These are phyloP conservation scores for Pomacea canaliculata DNA, from an alignment of 2,888 invertebrate species.

Conservation along the genomic window DNA sequence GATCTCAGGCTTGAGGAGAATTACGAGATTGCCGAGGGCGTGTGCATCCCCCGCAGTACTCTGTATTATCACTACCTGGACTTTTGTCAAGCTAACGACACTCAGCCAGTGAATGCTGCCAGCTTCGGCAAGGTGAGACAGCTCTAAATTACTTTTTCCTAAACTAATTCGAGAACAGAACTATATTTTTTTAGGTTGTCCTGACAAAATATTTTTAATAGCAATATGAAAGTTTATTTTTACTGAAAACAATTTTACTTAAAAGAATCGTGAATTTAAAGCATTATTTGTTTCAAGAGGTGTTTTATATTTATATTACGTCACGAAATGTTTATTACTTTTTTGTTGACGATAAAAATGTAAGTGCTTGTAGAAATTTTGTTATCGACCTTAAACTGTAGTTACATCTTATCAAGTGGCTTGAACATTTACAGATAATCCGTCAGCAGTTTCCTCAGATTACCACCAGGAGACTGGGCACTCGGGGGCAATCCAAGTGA, in stretches of 20 bases:
- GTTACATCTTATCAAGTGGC: no score
- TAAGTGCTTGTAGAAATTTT: no score
- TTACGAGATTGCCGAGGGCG: slow-evolving; percentile 73
- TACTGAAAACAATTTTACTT: neutral
- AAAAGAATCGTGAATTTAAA: no score
- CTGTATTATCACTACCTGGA: slow-evolving; percentile 72
- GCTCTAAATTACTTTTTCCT: no score
- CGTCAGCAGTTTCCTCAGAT: slow-evolving; percentile 73
- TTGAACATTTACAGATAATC: slow-evolving; percentile 68
- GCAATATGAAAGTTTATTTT: neutral
- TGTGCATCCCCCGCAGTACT: slow-evolving; percentile 72
- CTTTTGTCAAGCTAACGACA: slow-evolving; percentile 71
- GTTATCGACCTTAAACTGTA: no score
- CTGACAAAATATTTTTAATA: neutral
- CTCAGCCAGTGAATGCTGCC: slow-evolving; percentile 73
- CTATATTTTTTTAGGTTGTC: neutral
- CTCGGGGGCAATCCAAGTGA: slow-evolving; percentile 72
- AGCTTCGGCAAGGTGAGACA: slow-evolving; percentile 72
- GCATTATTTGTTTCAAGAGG: neutral
- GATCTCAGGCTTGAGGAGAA: slow-evolving; percentile 71
- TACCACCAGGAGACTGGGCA: slow-evolving; percentile 72
- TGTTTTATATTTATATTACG: neutral
- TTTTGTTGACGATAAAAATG: no score
- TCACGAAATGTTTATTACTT: no score
- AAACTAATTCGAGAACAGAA: neutral